Percentiles rank a stretch among this genome's conserved stretches.
These are phyloP conservation scores for Formicarius rufipectus DNA, from an alignment of 2,113 vertebrate species.

Conservation along the genomic window DNA sequence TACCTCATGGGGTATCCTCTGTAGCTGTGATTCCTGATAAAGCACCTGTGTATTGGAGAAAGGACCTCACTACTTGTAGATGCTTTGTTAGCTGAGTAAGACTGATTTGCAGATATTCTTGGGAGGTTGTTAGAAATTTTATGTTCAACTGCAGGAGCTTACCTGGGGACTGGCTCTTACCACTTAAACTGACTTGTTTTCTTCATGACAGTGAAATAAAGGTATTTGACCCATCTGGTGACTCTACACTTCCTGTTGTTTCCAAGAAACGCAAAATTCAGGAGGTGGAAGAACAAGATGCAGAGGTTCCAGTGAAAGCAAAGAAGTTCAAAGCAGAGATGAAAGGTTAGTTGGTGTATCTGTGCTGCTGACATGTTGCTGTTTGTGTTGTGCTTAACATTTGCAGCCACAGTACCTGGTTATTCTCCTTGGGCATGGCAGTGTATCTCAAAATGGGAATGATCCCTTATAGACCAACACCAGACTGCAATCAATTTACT, in stretches of 20 bases:
- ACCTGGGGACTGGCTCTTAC: not conserved
- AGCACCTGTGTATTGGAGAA: not conserved
- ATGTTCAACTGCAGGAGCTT: not conserved
- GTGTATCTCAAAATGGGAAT: not conserved
- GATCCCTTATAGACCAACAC: not conserved
- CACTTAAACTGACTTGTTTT: not conserved
- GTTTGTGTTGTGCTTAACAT: fast-evolving
- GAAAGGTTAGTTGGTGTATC: slow-evolving; percentile 68
- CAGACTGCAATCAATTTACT: not conserved
- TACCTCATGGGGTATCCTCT: not conserved
- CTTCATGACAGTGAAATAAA: slow-evolving; percentile 83
- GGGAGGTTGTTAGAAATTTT: not conserved
- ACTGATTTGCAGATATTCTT: not conserved
- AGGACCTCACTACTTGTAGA: not conserved
- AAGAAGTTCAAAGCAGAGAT: slow-evolving; percentile 81
- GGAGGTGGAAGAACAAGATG: slow-evolving; percentile 77
- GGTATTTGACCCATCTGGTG: slow-evolving; percentile 90
- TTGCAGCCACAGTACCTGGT: not conserved
- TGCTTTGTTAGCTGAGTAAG: not conserved
- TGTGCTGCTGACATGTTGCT: not conserved
- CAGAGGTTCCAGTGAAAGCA: slow-evolving; percentile 80
- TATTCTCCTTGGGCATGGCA: not conserved
- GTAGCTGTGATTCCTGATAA: not conserved
- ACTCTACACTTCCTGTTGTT: slow-evolving; percentile 87
- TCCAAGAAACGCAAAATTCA: slow-evolving; percentile 93